These are phyloP conservation scores for Myoxocephalus aenaeus DNA, from an alignment of 2,797 vertebrate species.

Conservation along the genomic window DNA sequence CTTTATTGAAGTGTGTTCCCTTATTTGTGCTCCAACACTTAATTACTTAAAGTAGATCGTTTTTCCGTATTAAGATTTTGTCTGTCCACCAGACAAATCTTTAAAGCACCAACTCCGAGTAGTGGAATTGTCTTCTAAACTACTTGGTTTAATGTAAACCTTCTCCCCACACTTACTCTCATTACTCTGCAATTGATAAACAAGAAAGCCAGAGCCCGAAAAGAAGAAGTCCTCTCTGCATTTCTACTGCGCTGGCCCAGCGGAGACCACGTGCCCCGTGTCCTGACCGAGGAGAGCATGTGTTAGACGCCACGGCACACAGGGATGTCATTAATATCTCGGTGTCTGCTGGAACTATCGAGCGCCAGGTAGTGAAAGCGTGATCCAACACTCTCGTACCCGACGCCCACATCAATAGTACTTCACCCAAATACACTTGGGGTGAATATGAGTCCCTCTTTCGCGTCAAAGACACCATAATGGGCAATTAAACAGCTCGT, in stretches of 20 bases:
- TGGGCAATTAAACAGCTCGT: constrained; percentile 71
- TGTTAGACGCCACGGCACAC: constrained; percentile 26
- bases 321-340: constrained; percentile 57
- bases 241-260: not conserved
- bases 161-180: not conserved
- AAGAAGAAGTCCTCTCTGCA: not conserved
- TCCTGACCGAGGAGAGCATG: constrained; percentile 16
- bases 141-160: constrained; percentile 18
- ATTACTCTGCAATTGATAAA: not conserved
- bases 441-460: constrained; percentile 57
- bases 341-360: constrained; percentile 50
- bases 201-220: not conserved
- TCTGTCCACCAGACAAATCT: constrained; percentile 14
- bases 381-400: constrained; percentile 55
- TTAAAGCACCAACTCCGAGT: constrained; percentile 8
- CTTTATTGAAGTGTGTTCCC: constrained; percentile 44
- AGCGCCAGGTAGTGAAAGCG: constrained; percentile 58
- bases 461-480: constrained; percentile 61
- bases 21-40: constrained; percentile 30
- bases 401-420: constrained; percentile 56
- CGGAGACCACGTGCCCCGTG: not conserved
- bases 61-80: constrained; percentile 28
- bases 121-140: not conserved
- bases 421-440: constrained; percentile 59
- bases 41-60: constrained; percentile 35